Conservation (phyloP, 2,113 vertebrate genomes). For the Dipodomys merriami region DNA sequence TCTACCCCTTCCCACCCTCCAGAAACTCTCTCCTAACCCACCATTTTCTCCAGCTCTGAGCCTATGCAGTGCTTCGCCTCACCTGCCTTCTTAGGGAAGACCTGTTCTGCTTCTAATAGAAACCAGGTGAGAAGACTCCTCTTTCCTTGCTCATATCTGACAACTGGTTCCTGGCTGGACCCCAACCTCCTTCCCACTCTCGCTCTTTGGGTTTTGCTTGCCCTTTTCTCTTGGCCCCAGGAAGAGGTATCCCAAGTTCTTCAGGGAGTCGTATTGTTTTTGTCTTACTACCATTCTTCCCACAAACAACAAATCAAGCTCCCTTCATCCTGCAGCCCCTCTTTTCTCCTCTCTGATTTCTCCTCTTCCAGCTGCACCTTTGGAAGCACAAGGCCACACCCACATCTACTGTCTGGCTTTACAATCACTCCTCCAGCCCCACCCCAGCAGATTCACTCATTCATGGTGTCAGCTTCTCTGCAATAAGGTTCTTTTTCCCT, state of each 20-base stretch:
- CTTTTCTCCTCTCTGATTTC: not conserved
- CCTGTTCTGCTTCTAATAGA: not conserved
- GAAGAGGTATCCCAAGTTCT: not conserved
- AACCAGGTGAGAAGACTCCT: not conserved
- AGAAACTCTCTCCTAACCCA: not conserved
- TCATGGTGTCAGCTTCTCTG: not conserved
- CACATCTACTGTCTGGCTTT: not conserved
- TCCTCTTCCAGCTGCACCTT: not conserved
- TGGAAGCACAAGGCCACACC: not conserved
- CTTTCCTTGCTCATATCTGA: not conserved
- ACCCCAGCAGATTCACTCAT: not conserved
- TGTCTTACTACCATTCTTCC: not conserved
- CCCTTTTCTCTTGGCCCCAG: not conserved
- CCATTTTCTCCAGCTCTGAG: not conserved
- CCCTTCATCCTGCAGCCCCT: not conserved
- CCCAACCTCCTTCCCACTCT: not conserved
- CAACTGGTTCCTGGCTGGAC: not conserved
- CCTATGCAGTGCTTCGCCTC: not conserved
- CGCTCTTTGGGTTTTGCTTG: not conserved
- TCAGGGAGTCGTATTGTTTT: not conserved
- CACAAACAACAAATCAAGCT: not conserved
- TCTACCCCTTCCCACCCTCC: not conserved
- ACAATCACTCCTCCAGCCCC: not conserved
- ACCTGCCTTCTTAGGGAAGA: not conserved
- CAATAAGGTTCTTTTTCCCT: not conserved